Conservation (phyloP, 2,113 vertebrate genomes). For the Saccopteryx bilineata region DNA sequence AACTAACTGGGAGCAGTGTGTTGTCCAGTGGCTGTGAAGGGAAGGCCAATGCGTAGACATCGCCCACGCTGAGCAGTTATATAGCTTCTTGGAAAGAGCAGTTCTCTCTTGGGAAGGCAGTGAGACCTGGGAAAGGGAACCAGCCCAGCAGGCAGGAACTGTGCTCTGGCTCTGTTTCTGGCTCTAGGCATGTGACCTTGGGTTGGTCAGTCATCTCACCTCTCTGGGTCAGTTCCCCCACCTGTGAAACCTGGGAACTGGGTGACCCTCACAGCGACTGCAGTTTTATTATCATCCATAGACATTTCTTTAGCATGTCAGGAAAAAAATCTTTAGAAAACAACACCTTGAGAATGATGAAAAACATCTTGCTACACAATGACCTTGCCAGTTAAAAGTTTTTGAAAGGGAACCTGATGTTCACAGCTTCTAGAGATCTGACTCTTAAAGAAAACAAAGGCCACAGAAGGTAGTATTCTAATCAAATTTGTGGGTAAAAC, state of each 20-base stretch:
- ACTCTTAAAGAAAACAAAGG: neutral
- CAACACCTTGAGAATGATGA: neutral
- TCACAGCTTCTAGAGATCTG: neutral
- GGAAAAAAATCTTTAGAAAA: slow-evolving; percentile 5
- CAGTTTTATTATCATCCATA: neutral
- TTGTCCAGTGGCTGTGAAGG: neutral
- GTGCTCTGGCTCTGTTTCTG: neutral
- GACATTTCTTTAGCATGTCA: neutral
- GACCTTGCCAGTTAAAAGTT: neutral
- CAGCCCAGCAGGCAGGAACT: neutral
- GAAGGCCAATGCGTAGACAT: neutral
- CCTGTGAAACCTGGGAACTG: neutral
- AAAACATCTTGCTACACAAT: neutral
- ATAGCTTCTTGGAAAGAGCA: neutral
- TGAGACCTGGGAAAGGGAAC: neutral
- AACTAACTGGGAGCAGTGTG: neutral
- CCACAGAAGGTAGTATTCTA: neutral
- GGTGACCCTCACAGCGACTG: neutral
- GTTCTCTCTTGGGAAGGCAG: neutral
- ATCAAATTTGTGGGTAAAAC: neutral
- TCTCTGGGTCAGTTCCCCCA: neutral
- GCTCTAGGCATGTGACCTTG: neutral
- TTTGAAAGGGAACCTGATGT: neutral
- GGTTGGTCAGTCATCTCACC: neutral
- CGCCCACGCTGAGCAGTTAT: neutral